phyloP scores from a whole-genome alignment of 2,113 vertebrate genomes.

The Aegithalos caudatus region DNA sequence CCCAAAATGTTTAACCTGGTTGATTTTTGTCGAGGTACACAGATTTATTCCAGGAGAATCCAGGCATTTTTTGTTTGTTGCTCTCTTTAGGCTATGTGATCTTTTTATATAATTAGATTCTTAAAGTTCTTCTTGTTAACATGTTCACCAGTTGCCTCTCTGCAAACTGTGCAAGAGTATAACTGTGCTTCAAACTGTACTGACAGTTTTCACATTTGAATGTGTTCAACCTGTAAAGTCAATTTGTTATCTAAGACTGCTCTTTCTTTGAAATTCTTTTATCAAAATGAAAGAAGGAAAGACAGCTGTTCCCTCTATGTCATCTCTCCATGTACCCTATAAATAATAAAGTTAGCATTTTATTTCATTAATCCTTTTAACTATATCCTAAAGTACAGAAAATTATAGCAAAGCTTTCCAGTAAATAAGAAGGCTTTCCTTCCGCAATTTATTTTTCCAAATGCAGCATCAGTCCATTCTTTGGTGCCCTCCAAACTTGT shows the following conservation, averaged over 20 bases:
- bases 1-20: neutral
- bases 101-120: neutral
- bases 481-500: neutral
- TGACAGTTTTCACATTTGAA: neutral
- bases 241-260: neutral
- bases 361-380: constrained; percentile 12
- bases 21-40: neutral
- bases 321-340: neutral
- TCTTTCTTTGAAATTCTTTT: neutral
- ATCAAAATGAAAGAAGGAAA: neutral
- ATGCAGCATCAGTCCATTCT: neutral
- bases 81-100: neutral
- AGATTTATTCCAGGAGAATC: neutral
- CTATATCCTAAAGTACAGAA: neutral
- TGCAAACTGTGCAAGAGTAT: neutral
- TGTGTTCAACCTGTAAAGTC: neutral
- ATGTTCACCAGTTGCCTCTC: neutral
- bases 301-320: neutral
- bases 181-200: neutral
- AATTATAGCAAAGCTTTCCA: neutral
- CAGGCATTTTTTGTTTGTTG: neutral
- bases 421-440: neutral
- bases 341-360: neutral
- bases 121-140: neutral
- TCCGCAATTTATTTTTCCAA: neutral